These are phyloP conservation scores for Tenodera sinensis DNA, from an alignment of 2,888 invertebrate genomes.

Conservation along the genomic window DNA sequence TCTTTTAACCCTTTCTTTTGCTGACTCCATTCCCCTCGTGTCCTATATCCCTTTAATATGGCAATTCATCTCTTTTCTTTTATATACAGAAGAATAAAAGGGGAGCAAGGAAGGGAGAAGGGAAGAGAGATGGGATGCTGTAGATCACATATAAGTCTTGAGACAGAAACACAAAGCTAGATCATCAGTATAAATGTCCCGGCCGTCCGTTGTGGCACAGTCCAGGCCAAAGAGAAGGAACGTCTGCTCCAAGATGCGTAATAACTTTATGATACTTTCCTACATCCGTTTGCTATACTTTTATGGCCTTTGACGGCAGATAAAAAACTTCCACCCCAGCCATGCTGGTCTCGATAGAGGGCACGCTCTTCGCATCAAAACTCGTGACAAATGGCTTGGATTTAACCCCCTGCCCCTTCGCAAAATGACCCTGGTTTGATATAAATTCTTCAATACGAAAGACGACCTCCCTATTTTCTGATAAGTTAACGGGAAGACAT, in stretches of 20 bases:
- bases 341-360: not conserved
- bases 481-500: not conserved
- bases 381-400: conserved; percentile 30
- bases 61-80: conserved; percentile 27
- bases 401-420: conserved; percentile 22
- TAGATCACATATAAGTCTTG: conserved; percentile 28
- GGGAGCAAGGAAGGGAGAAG: not conserved
- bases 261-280: conserved; percentile 32
- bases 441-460: conserved; percentile 24
- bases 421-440: conserved; percentile 30
- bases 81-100: conserved; percentile 21
- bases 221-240: not conserved
- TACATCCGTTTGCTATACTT: conserved; percentile 25
- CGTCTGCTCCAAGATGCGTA: conserved; percentile 24
- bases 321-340: conserved; percentile 14
- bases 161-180: conserved; percentile 24
- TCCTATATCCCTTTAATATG: conserved; percentile 25
- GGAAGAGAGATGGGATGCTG: conserved; percentile 23
- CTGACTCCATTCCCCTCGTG: conserved; percentile 12
- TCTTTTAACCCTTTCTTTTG: not conserved
- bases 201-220: conserved; percentile 16
- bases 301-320: conserved; percentile 19
- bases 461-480: not conserved
- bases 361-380: conserved; percentile 22
- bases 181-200: conserved; percentile 30